Evolutionary conservation across 2,797 vertebrate species (phyloP).

Genomic region (Eulemur rubriventer): DNA sequence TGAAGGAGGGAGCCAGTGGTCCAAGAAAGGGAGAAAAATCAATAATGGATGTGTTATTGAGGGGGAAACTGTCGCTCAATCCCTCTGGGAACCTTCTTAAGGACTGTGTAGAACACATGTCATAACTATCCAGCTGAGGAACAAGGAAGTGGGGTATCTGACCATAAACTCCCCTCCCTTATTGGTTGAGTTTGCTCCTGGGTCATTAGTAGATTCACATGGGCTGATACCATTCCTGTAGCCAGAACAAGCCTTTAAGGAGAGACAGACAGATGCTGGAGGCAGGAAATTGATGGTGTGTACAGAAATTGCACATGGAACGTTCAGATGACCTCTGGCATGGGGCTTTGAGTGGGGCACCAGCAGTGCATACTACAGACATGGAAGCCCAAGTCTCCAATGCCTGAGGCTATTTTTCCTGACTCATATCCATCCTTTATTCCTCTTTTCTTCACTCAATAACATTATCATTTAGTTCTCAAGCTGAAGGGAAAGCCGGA

Average conservation of each 20-base stretch:
- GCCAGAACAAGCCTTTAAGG: background rate
- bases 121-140: background rate
- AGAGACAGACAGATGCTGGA: background rate
- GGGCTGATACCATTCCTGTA: background rate
- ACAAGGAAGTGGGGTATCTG: background rate
- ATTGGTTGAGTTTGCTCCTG: background rate
- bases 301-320: background rate
- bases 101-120: background rate
- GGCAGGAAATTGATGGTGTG: background rate
- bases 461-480: background rate
- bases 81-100: background rate
- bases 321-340: background rate
- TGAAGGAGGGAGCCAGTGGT: background rate
- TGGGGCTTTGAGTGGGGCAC: no score
- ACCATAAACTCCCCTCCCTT: background rate
- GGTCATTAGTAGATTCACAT: background rate
- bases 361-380: background rate
- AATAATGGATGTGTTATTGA: no score
- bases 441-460: background rate
- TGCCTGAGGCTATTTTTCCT: background rate
- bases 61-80: fast-evolving
- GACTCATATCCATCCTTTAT: background rate
- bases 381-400: background rate
- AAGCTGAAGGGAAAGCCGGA: background rate
- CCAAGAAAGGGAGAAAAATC: background rate